These are phyloP conservation scores for Globicephala melas DNA, from an alignment of 2,113 vertebrate species.

Conservation along the genomic window DNA sequence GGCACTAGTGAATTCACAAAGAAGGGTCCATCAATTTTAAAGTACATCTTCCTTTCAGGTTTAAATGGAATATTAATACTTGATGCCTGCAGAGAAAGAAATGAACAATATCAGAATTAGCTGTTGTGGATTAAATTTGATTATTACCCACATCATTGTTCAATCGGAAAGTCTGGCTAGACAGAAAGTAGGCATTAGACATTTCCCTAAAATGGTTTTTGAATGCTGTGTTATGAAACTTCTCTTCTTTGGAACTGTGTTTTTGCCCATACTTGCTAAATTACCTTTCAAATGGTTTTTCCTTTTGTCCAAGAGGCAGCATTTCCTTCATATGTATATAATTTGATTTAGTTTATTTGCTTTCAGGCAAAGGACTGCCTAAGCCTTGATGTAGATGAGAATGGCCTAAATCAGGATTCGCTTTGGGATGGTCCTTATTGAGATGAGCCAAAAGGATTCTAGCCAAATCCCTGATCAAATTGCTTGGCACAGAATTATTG, in stretches of 20 bases:
- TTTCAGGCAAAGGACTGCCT: conserved; percentile 7
- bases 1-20: not conserved
- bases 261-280: conserved; percentile 4
- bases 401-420: conserved; percentile 43
- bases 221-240: not conserved
- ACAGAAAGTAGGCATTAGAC: not conserved
- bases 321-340: not conserved
- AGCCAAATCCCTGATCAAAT: conserved; percentile 71
- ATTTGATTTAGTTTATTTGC: conserved; percentile 49
- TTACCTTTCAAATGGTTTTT: not conserved
- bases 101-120: not conserved
- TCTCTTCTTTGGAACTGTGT: not conserved
- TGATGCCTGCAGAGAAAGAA: not conserved
- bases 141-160: not conserved
- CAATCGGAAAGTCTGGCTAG: not conserved
- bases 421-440: conserved; percentile 50
- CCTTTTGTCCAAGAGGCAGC: not conserved
- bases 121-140: conserved; percentile 27
- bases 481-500: conserved; percentile 70
- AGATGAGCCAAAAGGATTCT: conserved; percentile 61
- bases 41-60: not conserved
- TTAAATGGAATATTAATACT: not conserved
- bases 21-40: not conserved
- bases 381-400: conserved; percentile 50
- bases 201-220: not conserved